Percentiles rank a stretch among this genome's conserved stretches.
These are phyloP conservation scores for Boleophthalmus pectinirostris DNA, from an alignment of 2,113 vertebrate genomes.

Conservation along the genomic window DNA sequence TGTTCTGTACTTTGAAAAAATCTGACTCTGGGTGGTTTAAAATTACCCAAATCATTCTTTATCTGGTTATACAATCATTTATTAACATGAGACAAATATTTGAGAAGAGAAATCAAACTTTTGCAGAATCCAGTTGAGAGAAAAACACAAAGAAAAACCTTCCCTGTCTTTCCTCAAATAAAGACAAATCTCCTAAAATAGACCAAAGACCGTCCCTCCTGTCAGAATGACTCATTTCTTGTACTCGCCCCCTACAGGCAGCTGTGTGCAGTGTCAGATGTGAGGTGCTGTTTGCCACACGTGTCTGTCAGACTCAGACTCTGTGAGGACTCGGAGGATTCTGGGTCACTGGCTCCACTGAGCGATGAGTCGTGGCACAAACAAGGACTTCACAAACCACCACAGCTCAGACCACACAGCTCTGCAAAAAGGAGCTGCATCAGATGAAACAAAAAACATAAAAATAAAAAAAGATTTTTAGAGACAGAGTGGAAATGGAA, in stretches of 20 bases:
- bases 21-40: no score
- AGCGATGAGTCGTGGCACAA: constrained; percentile 38
- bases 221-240: not conserved
- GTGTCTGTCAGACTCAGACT: constrained; percentile 30
- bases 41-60: no score
- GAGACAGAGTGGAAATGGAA: no score
- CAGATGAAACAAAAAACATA: not conserved
- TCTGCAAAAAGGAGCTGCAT: not conserved
- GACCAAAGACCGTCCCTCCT: not conserved
- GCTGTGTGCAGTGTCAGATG: constrained; percentile 32
- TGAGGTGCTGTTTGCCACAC: constrained; percentile 23
- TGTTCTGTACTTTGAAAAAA: no score
- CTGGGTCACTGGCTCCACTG: constrained; percentile 42
- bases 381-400: not conserved
- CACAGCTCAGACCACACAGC: not conserved
- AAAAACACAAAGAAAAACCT: no score
- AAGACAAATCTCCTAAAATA: not conserved
- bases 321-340: constrained; percentile 36
- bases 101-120: no score
- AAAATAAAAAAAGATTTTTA: no score
- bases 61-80: no score
- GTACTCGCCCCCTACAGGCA: constrained; percentile 5
- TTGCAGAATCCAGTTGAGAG: no score
- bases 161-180: not conserved
- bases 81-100: no score